Evolutionary conservation across 2,797 vertebrate species (phyloP).

Genomic region (Momotus momota): DNA sequence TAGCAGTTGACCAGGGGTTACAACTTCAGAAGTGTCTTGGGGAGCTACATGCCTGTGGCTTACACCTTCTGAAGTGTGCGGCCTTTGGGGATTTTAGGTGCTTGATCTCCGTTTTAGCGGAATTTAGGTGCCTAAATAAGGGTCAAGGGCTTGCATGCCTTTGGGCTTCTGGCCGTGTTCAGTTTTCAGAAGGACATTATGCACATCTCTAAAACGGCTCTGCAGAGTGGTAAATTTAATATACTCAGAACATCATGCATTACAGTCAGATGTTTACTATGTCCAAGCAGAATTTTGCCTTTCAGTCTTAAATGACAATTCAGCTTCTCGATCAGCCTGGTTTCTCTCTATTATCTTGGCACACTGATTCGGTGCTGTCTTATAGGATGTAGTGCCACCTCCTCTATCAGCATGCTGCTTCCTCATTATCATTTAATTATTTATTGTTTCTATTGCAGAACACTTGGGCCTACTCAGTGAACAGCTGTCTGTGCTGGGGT

Average conservation of each 20-base stretch:
- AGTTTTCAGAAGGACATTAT: constrained; percentile 4
- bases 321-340: constrained; percentile 8
- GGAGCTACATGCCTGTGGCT: constrained; percentile 31
- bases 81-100: constrained; percentile 44
- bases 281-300: constrained; percentile 11
- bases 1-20: constrained; percentile 63
- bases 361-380: constrained; percentile 41
- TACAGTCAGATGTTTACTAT: not conserved
- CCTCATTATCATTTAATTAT: constrained; percentile 73
- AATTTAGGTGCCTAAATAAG: constrained; percentile 51
- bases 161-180: constrained; percentile 15
- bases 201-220: not conserved
- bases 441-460: constrained; percentile 72
- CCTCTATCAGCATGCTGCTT: constrained; percentile 59
- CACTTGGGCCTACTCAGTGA: constrained; percentile 64
- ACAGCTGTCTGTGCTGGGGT: constrained; percentile 68
- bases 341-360: constrained; percentile 56
- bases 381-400: constrained; percentile 66
- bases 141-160: constrained; percentile 39
- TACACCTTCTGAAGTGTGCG: constrained; percentile 36
- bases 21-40: constrained; percentile 19
- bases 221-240: not conserved
- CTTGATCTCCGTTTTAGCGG: constrained; percentile 48
- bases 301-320: constrained; percentile 29
- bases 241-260: not conserved